phyloP scores from a whole-genome alignment of 2,888 invertebrate species.

The Apamea anceps region DNA sequence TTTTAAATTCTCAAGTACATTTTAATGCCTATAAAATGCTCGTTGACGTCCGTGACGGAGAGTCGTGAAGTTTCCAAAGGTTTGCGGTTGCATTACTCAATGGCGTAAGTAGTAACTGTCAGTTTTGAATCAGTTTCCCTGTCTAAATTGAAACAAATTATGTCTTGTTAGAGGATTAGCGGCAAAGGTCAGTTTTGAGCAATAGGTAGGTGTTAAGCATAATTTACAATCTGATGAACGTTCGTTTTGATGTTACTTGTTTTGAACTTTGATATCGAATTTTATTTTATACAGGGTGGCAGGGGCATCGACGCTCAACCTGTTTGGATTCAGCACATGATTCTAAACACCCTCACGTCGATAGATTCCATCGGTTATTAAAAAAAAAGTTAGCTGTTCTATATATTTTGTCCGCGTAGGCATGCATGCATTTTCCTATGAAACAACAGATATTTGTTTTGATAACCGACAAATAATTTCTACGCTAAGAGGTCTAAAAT shows the following conservation, averaged over 20 bases:
- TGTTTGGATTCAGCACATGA: too few species aligned
- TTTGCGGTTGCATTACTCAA: conserved; percentile 53
- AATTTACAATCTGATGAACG: conserved; percentile 15
- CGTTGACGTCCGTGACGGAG: conserved; percentile 54
- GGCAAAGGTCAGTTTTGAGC: conserved; percentile 30
- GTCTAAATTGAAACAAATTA: conserved; percentile 38
- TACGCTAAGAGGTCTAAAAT: too few species aligned
- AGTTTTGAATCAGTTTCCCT: conserved; percentile 30
- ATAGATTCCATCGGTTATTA: too few species aligned
- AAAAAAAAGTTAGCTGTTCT: too few species aligned
- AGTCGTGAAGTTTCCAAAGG: conserved; percentile 60
- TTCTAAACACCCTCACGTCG: too few species aligned
- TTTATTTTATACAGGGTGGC: not conserved
- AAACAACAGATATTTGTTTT: too few species aligned
- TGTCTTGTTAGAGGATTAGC: conserved; percentile 23
- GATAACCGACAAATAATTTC: too few species aligned
- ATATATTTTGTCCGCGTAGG: too few species aligned
- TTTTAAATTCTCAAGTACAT: conserved; percentile 24
- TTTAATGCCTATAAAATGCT: conserved; percentile 51
- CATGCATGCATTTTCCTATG: too few species aligned
- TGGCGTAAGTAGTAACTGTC: conserved; percentile 15
- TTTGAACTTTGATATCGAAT: not conserved
- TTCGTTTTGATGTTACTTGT: not conserved
- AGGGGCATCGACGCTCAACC: too few species aligned
- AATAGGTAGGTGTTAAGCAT: conserved; percentile 12